Conservation (phyloP, 2,113 vertebrate species). For the Emydura subglobosa region DNA sequence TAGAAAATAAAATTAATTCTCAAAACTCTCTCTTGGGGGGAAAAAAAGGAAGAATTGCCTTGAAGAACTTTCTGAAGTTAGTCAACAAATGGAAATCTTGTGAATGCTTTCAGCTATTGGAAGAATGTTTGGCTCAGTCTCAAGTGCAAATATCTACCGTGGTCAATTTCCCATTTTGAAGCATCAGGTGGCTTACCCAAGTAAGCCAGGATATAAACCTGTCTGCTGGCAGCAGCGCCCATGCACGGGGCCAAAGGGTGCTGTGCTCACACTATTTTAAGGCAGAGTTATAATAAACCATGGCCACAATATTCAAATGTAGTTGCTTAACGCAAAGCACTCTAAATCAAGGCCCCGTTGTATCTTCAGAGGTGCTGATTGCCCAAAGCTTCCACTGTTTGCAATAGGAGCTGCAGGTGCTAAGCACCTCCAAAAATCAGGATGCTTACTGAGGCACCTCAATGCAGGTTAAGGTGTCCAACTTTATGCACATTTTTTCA, state of each 20-base stretch:
- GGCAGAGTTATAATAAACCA: not conserved
- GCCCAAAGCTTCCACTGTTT: not conserved
- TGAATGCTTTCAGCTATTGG: not conserved
- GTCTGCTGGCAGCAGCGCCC: conserved; percentile 6
- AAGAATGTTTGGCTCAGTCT: not conserved
- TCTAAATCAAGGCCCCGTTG: not conserved
- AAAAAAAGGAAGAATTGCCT: not conserved
- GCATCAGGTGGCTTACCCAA: not conserved
- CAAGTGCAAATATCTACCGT: not conserved
- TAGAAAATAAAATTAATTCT: not conserved
- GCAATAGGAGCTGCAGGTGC: not conserved
- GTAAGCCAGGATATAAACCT: not conserved
- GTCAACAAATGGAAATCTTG: not conserved
- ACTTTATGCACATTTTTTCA: not conserved
- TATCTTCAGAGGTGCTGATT: not conserved
- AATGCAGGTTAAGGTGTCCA: not conserved
- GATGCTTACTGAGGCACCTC: not conserved
- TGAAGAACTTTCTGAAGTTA: not conserved
- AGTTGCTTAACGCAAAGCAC: not conserved
- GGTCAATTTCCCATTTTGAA: not conserved
- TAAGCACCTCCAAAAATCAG: not conserved
- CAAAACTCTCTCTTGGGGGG: not conserved
- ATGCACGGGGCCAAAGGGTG: not conserved
- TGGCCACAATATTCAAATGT: not conserved
- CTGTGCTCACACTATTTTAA: not conserved